Base-by-base conservation (phyloP, 1,140 invertebrate genomes). In the Temnothorax longispinosus region DNA sequence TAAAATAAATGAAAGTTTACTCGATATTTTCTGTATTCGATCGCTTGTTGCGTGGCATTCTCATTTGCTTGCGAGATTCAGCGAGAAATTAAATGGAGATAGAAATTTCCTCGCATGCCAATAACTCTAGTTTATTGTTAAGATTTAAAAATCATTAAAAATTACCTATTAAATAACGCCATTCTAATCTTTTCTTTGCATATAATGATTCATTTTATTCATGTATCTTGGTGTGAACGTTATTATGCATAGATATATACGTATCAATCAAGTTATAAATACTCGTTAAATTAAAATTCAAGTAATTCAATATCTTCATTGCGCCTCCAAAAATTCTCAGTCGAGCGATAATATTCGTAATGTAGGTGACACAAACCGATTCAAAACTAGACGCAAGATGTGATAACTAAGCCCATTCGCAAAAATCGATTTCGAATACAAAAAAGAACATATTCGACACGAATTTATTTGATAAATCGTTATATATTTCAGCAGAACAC, bases 391-490 rank as follows among this genome's bases (percentile, higher is more conserved):
- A 35, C 32, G 60, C 60, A 27, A 52, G 5, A 52, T 18, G 13
- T 56, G 21, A 56, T 21, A 56, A 2, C n/a, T 13, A 27, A 60
- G 58, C 13, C 58, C 58, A 0, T 65, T 44, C 38, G 11, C 35
- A 44, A 10, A 41, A 67, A 67, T 67, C 11, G 6, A 44, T 44
- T 67, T 67, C 38, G 10, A 67, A 21, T 67, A 67, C 11, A 67
- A 67, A 65, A 2, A 54, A 56, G 5, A 15, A 67, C n/a, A 65
- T 65, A 13, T 41, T 67, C 38, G 11, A 67, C 3, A 13, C 10
- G 18, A n/a, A 7, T 67, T 67, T 67, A 67, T 44, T 67, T 41
- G 4, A 67, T 67, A 44, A 67, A 67, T 18, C 38, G n/a, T 67
- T 44, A 18, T 65, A n/a, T n/a, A 64, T 38, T 38, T 64, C 62